Evolutionary conservation across 2,888 invertebrate species (phyloP), one percentile per base, ranked within the genome.

Genomic region (Aphelenchoides bicaudatus): DNA sequence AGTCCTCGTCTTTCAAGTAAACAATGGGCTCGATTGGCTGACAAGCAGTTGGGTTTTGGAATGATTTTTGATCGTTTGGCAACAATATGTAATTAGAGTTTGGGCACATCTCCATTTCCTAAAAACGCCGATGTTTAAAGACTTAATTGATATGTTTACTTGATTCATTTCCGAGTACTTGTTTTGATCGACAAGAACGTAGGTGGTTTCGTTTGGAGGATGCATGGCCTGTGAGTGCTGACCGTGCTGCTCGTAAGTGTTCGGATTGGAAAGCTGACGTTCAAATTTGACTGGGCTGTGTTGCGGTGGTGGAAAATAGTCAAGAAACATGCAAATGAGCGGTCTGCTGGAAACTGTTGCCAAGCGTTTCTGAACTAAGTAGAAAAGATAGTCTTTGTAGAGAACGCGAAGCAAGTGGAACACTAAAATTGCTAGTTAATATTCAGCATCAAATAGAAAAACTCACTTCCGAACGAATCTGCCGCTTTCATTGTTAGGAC

Each of bases 301-400:
- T n/a, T n/a, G n/a, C n/a, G n/a, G n/a, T n/a, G n/a, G n/a, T 25
- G 43, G 43, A 43, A 43, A 43, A n/a, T 43, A 25, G 16, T 6
- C 43, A 25, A 19, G 25, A n/a, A 43, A 21, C 23, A 43, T 8
- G 43, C 8, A n/a, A 6, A 43, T 43, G 23, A 43, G 10, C 43
- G 43, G 10, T n/a, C 25, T 19, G 23, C 25, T 43, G 16, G 43
- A 43, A n/a, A 25, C 25, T 6, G 43, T n/a, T 6, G 43, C 43
- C 43, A 43, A n/a, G 82, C 90, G 88, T 78, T 92, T 91, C 83
- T 98, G 96, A 73, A 99, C 90, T 75, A 96, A 85, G 82, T 91
- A 96, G 83, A 93, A 92, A 88, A 98, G 94, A 82, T 94, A 98
- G 82, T 98, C 98, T 82, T 98, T 96, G 81, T 93, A 98, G 59